These are phyloP conservation scores for Trissolcus brochymenae DNA, from an alignment of 2,888 invertebrate species.

Conservation along the genomic window DNA sequence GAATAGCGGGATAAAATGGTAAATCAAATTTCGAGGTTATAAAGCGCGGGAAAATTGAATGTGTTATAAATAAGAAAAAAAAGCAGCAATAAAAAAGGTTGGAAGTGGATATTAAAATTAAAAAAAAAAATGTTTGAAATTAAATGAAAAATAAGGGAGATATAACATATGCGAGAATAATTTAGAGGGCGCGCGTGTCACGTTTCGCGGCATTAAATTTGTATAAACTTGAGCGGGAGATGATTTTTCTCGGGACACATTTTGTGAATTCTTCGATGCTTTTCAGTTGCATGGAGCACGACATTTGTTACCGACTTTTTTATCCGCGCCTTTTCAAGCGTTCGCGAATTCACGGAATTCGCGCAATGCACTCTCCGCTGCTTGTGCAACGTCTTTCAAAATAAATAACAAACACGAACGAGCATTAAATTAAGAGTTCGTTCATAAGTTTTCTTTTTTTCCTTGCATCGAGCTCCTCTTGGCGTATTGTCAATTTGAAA, in stretches of 20 bases:
- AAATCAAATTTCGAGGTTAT: too few relatives aligned
- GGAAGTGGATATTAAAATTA: background rate
- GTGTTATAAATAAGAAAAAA: too few relatives aligned
- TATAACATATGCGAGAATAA: background rate
- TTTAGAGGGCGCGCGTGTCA: slow-evolving; percentile 16
- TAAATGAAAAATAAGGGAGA: background rate
- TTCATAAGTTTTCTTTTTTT: too few relatives aligned
- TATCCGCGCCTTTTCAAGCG: slow-evolving; percentile 18
- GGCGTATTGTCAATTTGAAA: too few relatives aligned
- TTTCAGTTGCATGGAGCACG: slow-evolving; percentile 16
- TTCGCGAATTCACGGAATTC: slow-evolving; percentile 12
- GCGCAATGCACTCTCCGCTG: background rate
- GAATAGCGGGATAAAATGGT: too few relatives aligned
- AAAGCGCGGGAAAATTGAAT: too few relatives aligned
- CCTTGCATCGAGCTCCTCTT: too few relatives aligned
- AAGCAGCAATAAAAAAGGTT: background rate
- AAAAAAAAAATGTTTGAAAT: background rate
- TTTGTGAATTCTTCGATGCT: slow-evolving; percentile 18
- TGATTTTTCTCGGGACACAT: slow-evolving; percentile 19
- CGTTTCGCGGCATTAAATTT: slow-evolving; percentile 22
- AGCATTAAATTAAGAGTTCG: slow-evolving; percentile 29
- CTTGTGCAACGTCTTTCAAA: slow-evolving; percentile 8
- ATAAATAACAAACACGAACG: slow-evolving; percentile 21
- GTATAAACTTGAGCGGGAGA: slow-evolving; percentile 21
- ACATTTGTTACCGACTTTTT: slow-evolving; percentile 21